Percentiles rank a stretch among this genome's conserved stretches.
Conservation (phyloP, 2,113 vertebrate genomes). For the Oreochromis aureus region DNA sequence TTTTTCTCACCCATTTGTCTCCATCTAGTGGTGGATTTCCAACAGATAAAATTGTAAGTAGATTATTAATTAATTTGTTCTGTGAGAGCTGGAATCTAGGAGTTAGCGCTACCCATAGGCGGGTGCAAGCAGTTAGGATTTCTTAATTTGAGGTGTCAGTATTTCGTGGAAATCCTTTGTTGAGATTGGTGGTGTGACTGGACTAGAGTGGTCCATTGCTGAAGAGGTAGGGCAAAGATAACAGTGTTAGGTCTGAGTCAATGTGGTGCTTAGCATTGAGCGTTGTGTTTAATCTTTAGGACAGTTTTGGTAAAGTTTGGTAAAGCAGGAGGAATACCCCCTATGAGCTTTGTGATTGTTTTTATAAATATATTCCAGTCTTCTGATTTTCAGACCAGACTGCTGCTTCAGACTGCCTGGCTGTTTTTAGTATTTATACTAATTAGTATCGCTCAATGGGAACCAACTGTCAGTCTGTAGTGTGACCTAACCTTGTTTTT, state of each 20-base stretch:
- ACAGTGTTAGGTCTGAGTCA: not conserved
- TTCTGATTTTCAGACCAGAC: not conserved
- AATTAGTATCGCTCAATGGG: not conserved
- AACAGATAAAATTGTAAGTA: not conserved
- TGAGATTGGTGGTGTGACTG: not conserved
- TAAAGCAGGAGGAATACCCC: not conserved
- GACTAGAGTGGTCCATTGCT: not conserved
- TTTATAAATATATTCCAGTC: not conserved
- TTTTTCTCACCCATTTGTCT: not conserved
- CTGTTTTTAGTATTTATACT: not conserved
- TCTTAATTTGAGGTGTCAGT: not conserved
- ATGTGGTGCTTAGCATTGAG: not conserved
- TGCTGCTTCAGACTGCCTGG: not conserved
- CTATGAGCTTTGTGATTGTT: not conserved
- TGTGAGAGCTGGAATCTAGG: not conserved
- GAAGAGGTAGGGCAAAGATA: not conserved
- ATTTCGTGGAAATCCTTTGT: not conserved
- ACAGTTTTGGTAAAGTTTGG: not conserved
- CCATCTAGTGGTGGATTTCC: slow-evolving; percentile 51
- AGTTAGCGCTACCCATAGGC: not conserved
- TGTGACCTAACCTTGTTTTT: not conserved
- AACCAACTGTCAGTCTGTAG: not conserved
- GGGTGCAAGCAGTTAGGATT: not conserved
- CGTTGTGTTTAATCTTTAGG: not conserved
- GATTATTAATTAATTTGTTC: not conserved